phyloP scores from a whole-genome alignment of 53 echinoderm and acorn worm genomes.

The Apostichopus leukothele region DNA sequence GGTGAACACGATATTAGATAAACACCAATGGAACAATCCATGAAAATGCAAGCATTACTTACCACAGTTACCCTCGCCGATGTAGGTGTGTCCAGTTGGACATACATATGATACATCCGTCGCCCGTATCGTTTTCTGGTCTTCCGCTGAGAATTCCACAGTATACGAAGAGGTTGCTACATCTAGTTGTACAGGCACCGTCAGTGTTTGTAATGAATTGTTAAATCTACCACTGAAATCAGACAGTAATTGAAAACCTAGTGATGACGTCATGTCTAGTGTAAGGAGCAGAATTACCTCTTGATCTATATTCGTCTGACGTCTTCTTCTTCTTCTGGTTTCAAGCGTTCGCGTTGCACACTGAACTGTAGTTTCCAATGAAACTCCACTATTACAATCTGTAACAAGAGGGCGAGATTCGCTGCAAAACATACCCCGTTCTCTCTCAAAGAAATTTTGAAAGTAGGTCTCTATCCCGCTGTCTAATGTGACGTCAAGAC shows the following conservation, averaged over 20 bases:
- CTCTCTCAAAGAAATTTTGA: not conserved
- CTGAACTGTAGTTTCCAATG: not conserved
- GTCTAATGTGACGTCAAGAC: not conserved
- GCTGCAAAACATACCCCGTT: not conserved
- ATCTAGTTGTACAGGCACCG: not conserved
- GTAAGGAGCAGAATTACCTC: not conserved
- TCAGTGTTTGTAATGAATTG: not conserved
- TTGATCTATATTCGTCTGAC: not conserved
- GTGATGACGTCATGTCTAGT: not conserved
- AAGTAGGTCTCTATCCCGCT: not conserved
- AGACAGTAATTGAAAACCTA: not conserved
- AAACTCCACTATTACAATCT: not conserved
- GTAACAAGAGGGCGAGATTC: not conserved
- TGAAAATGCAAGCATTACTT: not conserved
- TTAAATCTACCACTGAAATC: not conserved
- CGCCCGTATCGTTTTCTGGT: not conserved
- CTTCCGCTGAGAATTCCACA: not conserved
- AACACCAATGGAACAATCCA: too few species aligned
- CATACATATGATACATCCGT: not conserved
- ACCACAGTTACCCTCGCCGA: not conserved
- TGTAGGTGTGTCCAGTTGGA: not conserved
- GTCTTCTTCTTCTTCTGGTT: not conserved
- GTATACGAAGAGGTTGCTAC: not conserved
- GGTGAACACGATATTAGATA: too few species aligned
- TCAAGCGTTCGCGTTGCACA: not conserved